These are phyloP conservation scores for Drosophila neoperkinsi DNA, from an alignment of 2,888 invertebrate species.

Conservation along the genomic window DNA sequence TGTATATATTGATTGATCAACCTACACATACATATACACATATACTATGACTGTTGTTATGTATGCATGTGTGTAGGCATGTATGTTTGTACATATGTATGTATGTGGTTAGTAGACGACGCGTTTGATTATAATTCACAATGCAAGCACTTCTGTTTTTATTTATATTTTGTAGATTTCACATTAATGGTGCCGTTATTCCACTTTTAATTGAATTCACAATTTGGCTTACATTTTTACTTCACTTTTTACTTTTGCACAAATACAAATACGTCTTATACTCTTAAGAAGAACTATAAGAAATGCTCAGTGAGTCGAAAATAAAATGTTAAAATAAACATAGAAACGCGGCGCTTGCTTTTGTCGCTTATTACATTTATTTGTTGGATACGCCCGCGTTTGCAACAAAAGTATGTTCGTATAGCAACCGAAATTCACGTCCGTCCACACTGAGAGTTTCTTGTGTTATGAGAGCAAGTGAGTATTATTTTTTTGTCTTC, in stretches of 20 bases:
- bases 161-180: conserved; percentile 23
- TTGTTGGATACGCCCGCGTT: conserved; percentile 72
- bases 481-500: conserved; percentile 36
- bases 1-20: conserved; percentile 8
- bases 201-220: conserved; percentile 37
- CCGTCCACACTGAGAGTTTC: conserved; percentile 51
- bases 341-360: conserved; percentile 36
- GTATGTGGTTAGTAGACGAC: background rate
- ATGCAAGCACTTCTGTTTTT: conserved; percentile 28
- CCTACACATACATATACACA: background rate
- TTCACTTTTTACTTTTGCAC: background rate
- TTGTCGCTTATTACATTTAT: conserved; percentile 44
- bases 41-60: background rate
- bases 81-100: conserved; percentile 3
- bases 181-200: conserved; percentile 39
- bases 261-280: background rate
- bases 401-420: conserved; percentile 55
- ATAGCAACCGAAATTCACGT: conserved; percentile 51
- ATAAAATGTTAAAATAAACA: conserved; percentile 44
- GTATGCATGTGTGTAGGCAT: background rate
- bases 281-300: conserved; percentile 15
- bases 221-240: conserved; percentile 49
- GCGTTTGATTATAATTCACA: background rate
- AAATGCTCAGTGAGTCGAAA: conserved; percentile 17
- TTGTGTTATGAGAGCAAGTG: conserved; percentile 45